These are phyloP conservation scores for Volucella inflata DNA, from an alignment of 2,888 invertebrate genomes.

Conservation along the genomic window DNA sequence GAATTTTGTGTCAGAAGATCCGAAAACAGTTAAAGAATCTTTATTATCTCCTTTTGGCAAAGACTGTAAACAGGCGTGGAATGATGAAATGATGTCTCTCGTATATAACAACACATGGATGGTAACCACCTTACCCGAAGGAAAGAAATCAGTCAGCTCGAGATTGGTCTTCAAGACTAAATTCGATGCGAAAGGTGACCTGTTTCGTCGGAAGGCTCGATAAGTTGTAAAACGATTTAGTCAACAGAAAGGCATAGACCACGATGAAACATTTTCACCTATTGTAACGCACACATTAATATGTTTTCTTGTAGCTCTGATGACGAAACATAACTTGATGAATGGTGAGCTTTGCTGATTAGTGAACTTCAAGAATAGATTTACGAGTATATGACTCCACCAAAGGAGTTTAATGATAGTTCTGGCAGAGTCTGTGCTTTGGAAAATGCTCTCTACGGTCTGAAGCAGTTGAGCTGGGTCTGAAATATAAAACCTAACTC, in stretches of 20 bases:
- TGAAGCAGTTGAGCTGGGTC: background rate
- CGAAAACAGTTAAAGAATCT: conserved; percentile 8
- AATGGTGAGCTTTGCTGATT: too few relatives aligned
- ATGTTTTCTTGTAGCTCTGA: conserved; percentile 15
- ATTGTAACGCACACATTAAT: conserved; percentile 11
- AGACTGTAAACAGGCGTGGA: background rate
- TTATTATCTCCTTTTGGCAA: background rate
- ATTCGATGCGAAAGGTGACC: background rate
- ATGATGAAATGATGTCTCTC: background rate
- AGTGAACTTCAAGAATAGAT: too few relatives aligned
- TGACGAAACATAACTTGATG: background rate
- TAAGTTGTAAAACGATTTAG: conserved; percentile 21
- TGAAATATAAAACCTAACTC: conserved; percentile 2
- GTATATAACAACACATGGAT: background rate
- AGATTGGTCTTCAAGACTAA: background rate
- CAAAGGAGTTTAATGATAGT: background rate
- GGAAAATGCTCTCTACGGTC: background rate
- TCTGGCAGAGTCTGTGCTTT: background rate
- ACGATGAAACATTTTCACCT: conserved; percentile 35
- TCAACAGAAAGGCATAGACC: conserved; percentile 33
- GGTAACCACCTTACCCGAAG: background rate
- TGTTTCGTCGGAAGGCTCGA: conserved; percentile 3
- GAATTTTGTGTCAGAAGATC: conserved; percentile 16
- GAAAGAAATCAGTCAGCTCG: conserved; percentile 12
- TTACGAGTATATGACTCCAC: too few relatives aligned